Percentiles rank a stretch among this genome's conserved stretches.
These are phyloP conservation scores for Pterophyllum scalare DNA, from an alignment of 2,113 vertebrate genomes.

Conservation along the genomic window DNA sequence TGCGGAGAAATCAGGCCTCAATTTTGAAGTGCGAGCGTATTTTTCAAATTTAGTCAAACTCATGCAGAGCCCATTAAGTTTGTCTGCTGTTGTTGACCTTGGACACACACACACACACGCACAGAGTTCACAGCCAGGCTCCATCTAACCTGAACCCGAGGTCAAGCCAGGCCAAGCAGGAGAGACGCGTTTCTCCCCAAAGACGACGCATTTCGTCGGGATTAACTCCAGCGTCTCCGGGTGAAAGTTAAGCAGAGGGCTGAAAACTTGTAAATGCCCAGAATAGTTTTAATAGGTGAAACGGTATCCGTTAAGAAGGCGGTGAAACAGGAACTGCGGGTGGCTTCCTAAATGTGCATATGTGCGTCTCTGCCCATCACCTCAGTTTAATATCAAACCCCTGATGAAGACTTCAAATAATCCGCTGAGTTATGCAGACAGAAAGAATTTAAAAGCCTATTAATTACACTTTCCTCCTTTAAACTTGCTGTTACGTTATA, in stretches of 20 bases:
- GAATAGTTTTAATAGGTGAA: conserved; percentile 52
- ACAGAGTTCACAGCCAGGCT: conserved; percentile 63
- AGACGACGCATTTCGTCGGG: neutral
- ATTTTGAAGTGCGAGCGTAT: neutral
- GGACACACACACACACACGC: neutral
- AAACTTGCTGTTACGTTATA: neutral
- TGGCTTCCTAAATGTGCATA: neutral
- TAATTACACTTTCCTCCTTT: neutral
- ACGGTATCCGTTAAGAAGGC: conserved; percentile 27
- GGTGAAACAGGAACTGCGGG: conserved; percentile 12
- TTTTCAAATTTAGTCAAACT: neutral
- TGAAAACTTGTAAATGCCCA: conserved; percentile 40
- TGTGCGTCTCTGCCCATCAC: neutral
- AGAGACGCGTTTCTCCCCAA: neutral
- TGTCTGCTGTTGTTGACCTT: conserved; percentile 22
- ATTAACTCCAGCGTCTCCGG: neutral
- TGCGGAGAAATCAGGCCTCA: neutral
- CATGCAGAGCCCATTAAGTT: neutral
- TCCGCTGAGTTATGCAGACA: neutral
- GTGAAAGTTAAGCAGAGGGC: neutral
- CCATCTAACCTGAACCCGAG: conserved; percentile 55
- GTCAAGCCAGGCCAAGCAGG: conserved; percentile 52
- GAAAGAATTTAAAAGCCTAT: neutral
- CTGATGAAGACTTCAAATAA: neutral
- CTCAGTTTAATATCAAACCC: neutral